Percentiles rank a stretch among this genome's conserved stretches.
phyloP scores from a whole-genome alignment of 2,888 invertebrate species.

The Philaethria dido region DNA sequence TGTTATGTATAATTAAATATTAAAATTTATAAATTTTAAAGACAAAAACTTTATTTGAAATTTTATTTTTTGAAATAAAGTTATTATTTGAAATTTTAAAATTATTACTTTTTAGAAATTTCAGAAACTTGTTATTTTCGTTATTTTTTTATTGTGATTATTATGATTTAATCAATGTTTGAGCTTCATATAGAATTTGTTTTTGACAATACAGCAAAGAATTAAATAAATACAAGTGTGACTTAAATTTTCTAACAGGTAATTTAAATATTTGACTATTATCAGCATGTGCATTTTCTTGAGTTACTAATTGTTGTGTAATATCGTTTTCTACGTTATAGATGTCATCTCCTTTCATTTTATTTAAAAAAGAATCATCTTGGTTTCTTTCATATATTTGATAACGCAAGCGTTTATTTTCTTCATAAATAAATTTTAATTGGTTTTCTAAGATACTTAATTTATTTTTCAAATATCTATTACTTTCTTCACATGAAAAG shows the following conservation, averaged over 20 bases:
- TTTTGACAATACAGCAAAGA: conserved; percentile 22
- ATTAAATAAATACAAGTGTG: conserved; percentile 19
- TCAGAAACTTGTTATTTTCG: no score
- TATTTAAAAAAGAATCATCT: conserved; percentile 6
- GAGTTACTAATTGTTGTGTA: background rate
- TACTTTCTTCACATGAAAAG: conserved; percentile 56
- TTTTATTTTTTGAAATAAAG: background rate
- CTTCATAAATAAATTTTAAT: conserved; percentile 50
- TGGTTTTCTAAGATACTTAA: conserved; percentile 57
- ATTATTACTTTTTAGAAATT: no score
- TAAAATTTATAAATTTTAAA: background rate
- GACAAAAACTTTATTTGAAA: background rate
- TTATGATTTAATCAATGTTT: conserved; percentile 10
- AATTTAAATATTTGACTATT: background rate
- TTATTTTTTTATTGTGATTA: background rate
- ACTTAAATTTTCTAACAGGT: conserved; percentile 4
- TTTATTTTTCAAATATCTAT: conserved; percentile 59
- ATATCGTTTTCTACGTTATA: background rate
- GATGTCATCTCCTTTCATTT: conserved; percentile 10
- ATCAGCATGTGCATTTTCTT: conserved; percentile 38
- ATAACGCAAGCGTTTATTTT: conserved; percentile 52
- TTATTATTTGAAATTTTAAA: no score
- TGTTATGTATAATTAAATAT: no score
- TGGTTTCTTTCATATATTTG: conserved; percentile 1
- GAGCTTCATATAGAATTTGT: conserved; percentile 18